Percentiles rank a stretch among this genome's conserved stretches.
Evolutionary conservation across 2,113 vertebrate genomes (phyloP).

Genomic region (Cricetomys ansorgei): DNA sequence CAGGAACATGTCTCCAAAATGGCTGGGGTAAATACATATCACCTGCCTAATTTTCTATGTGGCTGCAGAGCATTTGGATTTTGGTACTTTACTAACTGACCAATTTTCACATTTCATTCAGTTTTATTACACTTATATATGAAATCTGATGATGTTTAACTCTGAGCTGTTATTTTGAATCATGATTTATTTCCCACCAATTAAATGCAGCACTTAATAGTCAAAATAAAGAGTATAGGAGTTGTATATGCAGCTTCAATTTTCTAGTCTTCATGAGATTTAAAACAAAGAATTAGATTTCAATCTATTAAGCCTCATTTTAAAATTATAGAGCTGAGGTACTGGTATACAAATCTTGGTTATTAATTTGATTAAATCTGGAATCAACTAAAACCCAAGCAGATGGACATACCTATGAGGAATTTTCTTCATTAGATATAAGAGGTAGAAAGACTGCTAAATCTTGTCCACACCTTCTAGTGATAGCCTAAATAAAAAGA

Average conservation of each 20-base stretch:
- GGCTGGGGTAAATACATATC: too few relatives aligned
- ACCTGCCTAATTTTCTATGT: neutral
- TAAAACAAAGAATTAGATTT: neutral
- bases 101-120: neutral
- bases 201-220: neutral
- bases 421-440: neutral
- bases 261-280: neutral
- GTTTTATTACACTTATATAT: neutral
- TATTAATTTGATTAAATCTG: neutral
- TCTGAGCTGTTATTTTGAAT: neutral
- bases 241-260: neutral
- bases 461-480: neutral
- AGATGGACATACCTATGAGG: too few relatives aligned
- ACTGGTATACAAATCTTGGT: neutral
- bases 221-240: neutral
- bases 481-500: neutral
- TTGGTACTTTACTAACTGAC: neutral
- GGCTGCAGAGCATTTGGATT: neutral
- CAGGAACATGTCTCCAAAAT: neutral
- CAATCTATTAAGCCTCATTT: neutral
- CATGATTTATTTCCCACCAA: neutral
- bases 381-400: neutral
- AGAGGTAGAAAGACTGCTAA: neutral
- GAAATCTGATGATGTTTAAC: neutral
- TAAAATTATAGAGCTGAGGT: neutral